Base-by-base conservation (phyloP, 1,140 invertebrate genomes). In the Papilio helenus region DNA sequence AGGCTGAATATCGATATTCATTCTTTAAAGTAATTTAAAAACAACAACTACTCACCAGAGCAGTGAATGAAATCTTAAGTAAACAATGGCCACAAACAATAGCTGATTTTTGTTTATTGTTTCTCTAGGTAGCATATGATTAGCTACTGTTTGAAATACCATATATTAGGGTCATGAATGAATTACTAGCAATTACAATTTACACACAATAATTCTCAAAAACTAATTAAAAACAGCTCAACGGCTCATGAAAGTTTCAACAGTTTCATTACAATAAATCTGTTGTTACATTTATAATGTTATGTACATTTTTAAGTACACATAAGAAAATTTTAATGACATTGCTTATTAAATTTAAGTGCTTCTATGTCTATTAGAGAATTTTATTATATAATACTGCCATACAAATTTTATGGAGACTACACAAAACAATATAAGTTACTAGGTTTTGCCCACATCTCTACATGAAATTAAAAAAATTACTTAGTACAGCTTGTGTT, bases 71-170 rank as follows among this genome's bases (percentile, higher is more conserved):
- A 26, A 74, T 51, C 72, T 72, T 20, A 51, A 46, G 72, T 74
- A 74, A 74, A 74, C 72, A 74, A 46, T 26, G n/a, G 72, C 23
- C 20, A 49, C 61, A 74, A 74, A 74, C 72, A 74, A 74, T 74
- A 74, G 44, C 20, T 23, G 34, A 72, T 72, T 72, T 72, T 72
- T 74, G 72, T 74, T 74, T 74, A 74, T 46, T 74, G 72, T 74
- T 74, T 74, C 20, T 74, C 39, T 74, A 72, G 18, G 34, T 39
- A 42, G 34, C 71, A 44, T 20, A 42, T 72, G 71, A 72, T 72
- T 72, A 72, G 71, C 71, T 72, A 39, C 8, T 44, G 10, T 72
- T 72, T 72, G 71, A 72, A 72, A 72, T 72, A 72, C 39, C 71
- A 72, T 44, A 68, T 29, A 26, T 68, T 29, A 68, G 14, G 23